These are phyloP conservation scores for Zaprionus nigranus DNA, from an alignment of 1,140 invertebrate species.

Conservation along the genomic window DNA sequence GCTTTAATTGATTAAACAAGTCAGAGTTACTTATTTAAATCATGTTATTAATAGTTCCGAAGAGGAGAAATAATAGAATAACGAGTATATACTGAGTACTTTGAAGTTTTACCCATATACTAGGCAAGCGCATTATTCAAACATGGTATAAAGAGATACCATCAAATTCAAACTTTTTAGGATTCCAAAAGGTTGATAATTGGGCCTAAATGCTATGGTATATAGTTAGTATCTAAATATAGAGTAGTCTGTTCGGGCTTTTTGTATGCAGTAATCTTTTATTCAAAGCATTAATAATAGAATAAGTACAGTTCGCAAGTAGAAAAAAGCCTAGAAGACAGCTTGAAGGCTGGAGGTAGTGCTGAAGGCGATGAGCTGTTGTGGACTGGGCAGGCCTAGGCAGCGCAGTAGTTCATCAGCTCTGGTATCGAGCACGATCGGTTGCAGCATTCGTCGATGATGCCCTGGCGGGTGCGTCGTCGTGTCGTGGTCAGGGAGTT, in stretches of 20 bases:
- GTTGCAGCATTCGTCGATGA: constrained; percentile 69
- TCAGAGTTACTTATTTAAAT: no score
- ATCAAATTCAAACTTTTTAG: no score
- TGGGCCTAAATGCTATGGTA: no score
- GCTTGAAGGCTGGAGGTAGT: neutral
- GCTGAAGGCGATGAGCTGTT: neutral
- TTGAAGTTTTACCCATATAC: no score
- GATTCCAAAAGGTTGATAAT: no score
- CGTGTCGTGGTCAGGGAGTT: constrained; percentile 56
- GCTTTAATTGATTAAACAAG: no score
- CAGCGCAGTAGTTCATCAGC: constrained; percentile 59
- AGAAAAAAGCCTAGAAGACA: neutral
- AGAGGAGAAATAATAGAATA: no score
- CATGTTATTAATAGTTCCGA: no score
- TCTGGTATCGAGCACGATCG: constrained; percentile 39
- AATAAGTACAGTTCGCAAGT: constrained; percentile 23
- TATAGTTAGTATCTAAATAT: neutral
- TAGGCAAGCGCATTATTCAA: no score
- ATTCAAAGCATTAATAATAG: constrained; percentile 38
- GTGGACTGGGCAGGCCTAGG: neutral
- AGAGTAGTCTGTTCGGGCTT: neutral
- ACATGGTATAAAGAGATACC: no score
- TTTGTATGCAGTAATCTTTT: constrained; percentile 40
- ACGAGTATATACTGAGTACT: no score
- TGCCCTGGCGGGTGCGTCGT: constrained; percentile 62